Evolutionary conservation across 2,113 vertebrate species (phyloP).

Genomic region (Eubucco bourcierii): DNA sequence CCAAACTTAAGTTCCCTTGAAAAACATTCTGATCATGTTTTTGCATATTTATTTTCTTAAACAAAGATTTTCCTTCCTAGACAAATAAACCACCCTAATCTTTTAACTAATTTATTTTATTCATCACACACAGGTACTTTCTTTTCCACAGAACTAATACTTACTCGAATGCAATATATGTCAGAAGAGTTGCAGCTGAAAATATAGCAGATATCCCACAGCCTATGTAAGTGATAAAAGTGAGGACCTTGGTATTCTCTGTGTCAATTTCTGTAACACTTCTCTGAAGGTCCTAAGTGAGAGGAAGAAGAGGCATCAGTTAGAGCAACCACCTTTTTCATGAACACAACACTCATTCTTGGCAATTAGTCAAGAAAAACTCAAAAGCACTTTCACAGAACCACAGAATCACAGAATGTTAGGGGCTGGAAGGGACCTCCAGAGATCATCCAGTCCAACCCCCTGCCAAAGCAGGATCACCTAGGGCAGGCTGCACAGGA

Average conservation of each 20-base stretch:
- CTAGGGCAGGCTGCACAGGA: no score
- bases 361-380: background rate
- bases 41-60: background rate
- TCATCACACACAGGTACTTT: background rate
- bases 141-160: slow-evolving; percentile 59
- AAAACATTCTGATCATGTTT: background rate
- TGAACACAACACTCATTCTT: background rate
- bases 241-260: slow-evolving; percentile 83
- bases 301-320: background rate
- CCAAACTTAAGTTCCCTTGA: background rate
- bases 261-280: slow-evolving; percentile 70
- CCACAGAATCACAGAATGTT: no score
- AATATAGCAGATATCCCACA: slow-evolving; percentile 95
- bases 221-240: slow-evolving; percentile 92
- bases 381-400: background rate
- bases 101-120: background rate
- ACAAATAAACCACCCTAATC: background rate
- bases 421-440: no score
- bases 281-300: slow-evolving; percentile 85
- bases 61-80: background rate
- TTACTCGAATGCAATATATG: slow-evolving; percentile 96
- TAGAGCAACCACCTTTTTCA: background rate
- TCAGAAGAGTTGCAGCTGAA: slow-evolving; percentile 92
- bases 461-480: no score
- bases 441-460: no score